Evolutionary conservation across 2,113 vertebrate species (phyloP), one percentile per base, ranked within the genome.

Genomic region (Thamnaconus septentrionalis): DNA sequence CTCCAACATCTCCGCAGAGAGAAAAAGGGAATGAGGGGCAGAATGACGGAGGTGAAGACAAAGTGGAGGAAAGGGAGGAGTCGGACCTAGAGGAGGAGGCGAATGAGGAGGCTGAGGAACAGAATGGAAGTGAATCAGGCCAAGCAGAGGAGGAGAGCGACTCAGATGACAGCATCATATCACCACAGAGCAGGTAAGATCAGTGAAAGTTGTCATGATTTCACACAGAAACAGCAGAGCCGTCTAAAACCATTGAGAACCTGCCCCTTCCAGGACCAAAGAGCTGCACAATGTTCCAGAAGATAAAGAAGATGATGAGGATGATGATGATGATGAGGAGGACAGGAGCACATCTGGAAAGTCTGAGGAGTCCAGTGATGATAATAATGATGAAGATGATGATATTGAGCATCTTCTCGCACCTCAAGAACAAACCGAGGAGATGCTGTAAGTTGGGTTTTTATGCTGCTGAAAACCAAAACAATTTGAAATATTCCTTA

Each of bases 341-440:
- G 63, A 52, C 18, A 57, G 61, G 18, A 31, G 18, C 18, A 31
- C 18, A 71, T 58, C 62, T 8, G 65, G 40, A 59, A 66, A 74
- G 4, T 76, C 70, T 56, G 53, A 51, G 0, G 41, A 76, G 5
- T 31, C 18, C 18, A 31, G 18, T 31, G 59, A 64, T 45, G 65
- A 61, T 5, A 31, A 61, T 4, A 43, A 77, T 3, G 8, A 44
- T 8, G 75, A 76, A 5, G 75, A 80, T 46, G 76, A 77, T 1
- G 75, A 88, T 43, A 82, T 92, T 50, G 90, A 92, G 70, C 56
- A 43, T 55, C 87, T 90, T 62, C 87, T 92, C 0, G 88, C 87
- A 4, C 91, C 91, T 71, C 79, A 64, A 59, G 53, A 63, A 31
- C 61, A 66, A 54, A 41, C 66, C 45, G 49, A 59, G 50, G 64